These are phyloP conservation scores for Pedetes capensis DNA, from an alignment of 2,113 vertebrate genomes.

Conservation along the genomic window DNA sequence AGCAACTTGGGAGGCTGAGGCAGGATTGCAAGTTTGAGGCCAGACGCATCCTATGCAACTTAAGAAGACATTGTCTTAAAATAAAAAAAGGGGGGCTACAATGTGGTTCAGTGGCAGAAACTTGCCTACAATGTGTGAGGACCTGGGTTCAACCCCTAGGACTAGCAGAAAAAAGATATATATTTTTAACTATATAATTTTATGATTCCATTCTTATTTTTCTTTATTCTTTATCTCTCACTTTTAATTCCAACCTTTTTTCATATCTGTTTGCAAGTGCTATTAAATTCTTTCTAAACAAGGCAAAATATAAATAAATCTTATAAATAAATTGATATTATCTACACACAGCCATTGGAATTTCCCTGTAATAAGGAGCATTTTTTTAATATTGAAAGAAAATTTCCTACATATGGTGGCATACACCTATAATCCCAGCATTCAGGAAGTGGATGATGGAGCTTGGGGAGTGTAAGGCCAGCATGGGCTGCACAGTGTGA, in stretches of 20 bases:
- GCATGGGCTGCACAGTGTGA: neutral
- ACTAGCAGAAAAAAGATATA: too few species aligned
- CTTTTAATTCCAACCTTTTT: slow-evolving; percentile 23
- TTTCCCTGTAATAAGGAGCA: neutral
- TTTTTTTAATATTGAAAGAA: slow-evolving; percentile 6
- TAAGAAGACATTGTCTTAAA: too few species aligned
- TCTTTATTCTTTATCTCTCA: slow-evolving; percentile 20
- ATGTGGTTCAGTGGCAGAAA: too few species aligned
- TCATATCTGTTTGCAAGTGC: neutral
- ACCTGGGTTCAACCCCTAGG: too few species aligned
- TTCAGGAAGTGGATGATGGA: too few species aligned
- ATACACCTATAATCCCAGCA: neutral
- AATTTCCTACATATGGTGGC: neutral
- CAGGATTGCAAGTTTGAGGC: neutral
- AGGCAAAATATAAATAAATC: neutral
- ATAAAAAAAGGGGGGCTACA: too few species aligned
- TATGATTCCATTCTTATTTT: slow-evolving; percentile 27
- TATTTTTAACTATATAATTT: neutral
- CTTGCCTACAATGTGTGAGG: too few species aligned
- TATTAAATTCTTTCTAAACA: neutral
- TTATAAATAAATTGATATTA: neutral
- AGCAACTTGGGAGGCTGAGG: neutral
- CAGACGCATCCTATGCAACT: too few species aligned
- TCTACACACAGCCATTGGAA: neutral
- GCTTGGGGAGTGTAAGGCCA: neutral